Evolutionary conservation across 2,888 invertebrate genomes (phyloP), one percentile per base, ranked within the genome.

Genomic region (Hecatera dysodea): DNA sequence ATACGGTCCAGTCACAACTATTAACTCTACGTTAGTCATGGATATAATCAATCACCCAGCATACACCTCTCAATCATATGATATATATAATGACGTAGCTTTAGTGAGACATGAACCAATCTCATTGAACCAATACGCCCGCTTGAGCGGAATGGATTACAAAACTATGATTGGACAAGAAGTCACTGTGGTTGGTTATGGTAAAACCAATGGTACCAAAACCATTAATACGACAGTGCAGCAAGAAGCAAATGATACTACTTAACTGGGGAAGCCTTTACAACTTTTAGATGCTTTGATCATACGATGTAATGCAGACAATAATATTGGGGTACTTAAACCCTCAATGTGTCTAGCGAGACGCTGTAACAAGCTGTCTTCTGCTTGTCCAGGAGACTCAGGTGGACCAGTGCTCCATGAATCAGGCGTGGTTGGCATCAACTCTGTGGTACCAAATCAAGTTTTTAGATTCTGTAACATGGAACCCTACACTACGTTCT

Each of bases 371-470:
- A 6, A 19, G 24, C 0, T 4, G 0, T 2, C 46, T n/a, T 7
- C 50, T 19, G 0, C 55, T 24, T 77, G 80, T 75, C 44, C 42
- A 0, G 77, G 80, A 12, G 77, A 77, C 36, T 77, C 80, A 2
- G 80, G 80, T 0, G 77, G 77, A 0, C 77, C 80, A 2, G 0
- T 80, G 33, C 50, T 77, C 3, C 77, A 77, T 15, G 5, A 46
- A 19, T 77, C 77, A 36, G 77, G 75, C 17, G 19, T 77, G 9
- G 33, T 80, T 12, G 77, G 52, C 8, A 15, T 77, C 39, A 80
- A 80, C 33, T 42, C 68, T 17, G 0, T 57, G 0, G 63, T n/a
- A 1, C 6, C 55, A 0, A 0, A 0, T 1, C 1, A 42, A 24
- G 1, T 27, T 1, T 0, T 0, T 0, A 0, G 0, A 12, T 36